phyloP scores from a whole-genome alignment of 2,888 invertebrate species.

The Rhingia rostrata region DNA sequence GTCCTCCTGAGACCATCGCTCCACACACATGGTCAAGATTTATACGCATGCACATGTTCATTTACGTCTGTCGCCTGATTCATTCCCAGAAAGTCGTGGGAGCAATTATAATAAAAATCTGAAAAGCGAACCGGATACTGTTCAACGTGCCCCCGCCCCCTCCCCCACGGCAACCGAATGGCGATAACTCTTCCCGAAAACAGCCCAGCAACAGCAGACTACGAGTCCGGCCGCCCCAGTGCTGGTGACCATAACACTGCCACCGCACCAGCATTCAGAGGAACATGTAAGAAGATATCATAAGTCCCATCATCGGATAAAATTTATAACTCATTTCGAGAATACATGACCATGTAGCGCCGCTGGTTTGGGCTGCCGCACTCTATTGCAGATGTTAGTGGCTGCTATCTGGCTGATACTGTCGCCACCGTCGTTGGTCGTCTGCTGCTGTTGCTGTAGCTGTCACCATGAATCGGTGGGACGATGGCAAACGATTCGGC shows the following conservation, averaged over 20 bases:
- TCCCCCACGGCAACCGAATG: constrained; percentile 8
- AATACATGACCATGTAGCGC: constrained; percentile 75
- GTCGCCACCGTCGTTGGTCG: constrained; percentile 70
- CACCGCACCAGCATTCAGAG: constrained; percentile 52
- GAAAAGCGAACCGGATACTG: constrained; percentile 71
- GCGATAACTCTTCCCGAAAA: constrained; percentile 64
- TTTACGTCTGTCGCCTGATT: constrained; percentile 53
- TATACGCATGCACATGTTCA: constrained; percentile 69
- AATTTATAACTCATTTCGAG: constrained; percentile 82
- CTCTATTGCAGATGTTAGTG: constrained; percentile 65
- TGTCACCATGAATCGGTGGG: constrained; percentile 53
- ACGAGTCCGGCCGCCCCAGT: constrained; percentile 49
- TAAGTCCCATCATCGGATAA: constrained; percentile 82
- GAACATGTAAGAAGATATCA: constrained; percentile 82
- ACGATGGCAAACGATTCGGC: constrained; percentile 39
- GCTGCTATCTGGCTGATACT: constrained; percentile 74
- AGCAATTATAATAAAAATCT: constrained; percentile 82
- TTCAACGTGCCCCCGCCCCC: neutral
- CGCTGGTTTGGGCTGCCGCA: constrained; percentile 70
- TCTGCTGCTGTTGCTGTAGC: constrained; percentile 46
- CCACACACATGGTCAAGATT: constrained; percentile 40
- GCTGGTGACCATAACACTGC: constrained; percentile 39
- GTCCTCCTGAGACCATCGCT: constrained; percentile 33
- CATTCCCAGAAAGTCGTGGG: constrained; percentile 82
- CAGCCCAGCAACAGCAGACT: constrained; percentile 53